Evolutionary conservation across 2,888 invertebrate species (phyloP), one percentile per base, ranked within the genome.

Genomic region (Folsomia manolachei): DNA sequence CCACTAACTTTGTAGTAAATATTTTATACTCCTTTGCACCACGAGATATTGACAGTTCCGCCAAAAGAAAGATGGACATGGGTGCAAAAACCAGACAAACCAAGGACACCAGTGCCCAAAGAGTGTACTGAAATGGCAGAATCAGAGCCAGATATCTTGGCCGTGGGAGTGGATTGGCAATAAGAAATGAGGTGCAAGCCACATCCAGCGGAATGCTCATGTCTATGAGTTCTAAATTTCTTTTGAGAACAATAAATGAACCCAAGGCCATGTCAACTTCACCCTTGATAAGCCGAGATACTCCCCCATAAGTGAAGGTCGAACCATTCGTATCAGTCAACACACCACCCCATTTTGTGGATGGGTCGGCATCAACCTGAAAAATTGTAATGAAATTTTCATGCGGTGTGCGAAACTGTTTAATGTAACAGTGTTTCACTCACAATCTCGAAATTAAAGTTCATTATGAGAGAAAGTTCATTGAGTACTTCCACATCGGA

Each of bases 171-270:
- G 81, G 81, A 70, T 75, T 80, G 23, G 81, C 79, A 4, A 77
- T 77, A 1, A 81, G 63, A 51, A 81, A 81, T 0, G 79, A 79
- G 1, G 81, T 81, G 62, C 81, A 81, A 9, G 78, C 81, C 1
- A 81, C 79, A 63, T 81, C 81, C 62, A 81, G 63, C 11, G 81
- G 81, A 63, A 79, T 76, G 63, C 79, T 80, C 81, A 79, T 78
- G 68, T 81, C 81, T 21, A 81, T n/a, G 62, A 69, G 75, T 63
- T 79, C 77, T 68, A 80, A 70, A 62, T 80, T 79, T 19, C 80
- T 73, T 26, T 76, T 76, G 23, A 81, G 60, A 53, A 80, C 78
- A 66, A 79, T 78, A 65, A 81, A 81, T 11, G 78, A 77, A 0
- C 81, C 81, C 9, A 81, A 79, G 18, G 73, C 81, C 69, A 81